These are phyloP conservation scores for Drosophila paracracens DNA, from an alignment of 2,888 invertebrate species.

Conservation along the genomic window DNA sequence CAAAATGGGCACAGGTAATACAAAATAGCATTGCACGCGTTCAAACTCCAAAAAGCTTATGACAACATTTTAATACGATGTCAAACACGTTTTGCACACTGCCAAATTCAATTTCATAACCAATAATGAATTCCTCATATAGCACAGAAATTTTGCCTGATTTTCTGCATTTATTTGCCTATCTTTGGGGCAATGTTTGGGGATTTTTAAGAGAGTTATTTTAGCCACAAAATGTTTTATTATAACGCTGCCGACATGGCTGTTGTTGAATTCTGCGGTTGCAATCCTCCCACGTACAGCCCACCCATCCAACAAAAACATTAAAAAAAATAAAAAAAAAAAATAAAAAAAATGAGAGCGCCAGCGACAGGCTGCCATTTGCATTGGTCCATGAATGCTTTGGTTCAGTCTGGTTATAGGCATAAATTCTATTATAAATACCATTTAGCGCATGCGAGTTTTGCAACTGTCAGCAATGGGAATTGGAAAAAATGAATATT, in stretches of 20 bases:
- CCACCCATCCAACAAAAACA: background rate
- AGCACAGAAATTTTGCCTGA: conserved; percentile 23
- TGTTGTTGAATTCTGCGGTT: conserved; percentile 70
- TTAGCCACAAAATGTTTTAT: conserved; percentile 74
- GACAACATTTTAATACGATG: conserved; percentile 77
- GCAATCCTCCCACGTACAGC: background rate
- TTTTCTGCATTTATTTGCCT: conserved; percentile 36
- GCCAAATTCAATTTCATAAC: conserved; percentile 64
- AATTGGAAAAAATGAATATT: conserved; percentile 62
- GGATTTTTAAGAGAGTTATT: conserved; percentile 16
- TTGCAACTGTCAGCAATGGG: conserved; percentile 76
- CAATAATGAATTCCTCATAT: conserved; percentile 58
- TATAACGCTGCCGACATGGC: conserved; percentile 56
- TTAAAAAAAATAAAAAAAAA: conserved; percentile 10
- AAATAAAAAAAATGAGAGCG: conserved; percentile 54
- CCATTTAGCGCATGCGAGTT: conserved; percentile 69
- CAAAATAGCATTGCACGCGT: background rate
- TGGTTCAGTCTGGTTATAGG: conserved; percentile 51
- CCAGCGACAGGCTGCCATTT: conserved; percentile 69
- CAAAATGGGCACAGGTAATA: conserved; percentile 14
- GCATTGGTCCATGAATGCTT: conserved; percentile 55
- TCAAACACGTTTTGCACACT: conserved; percentile 64
- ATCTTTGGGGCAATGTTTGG: conserved; percentile 34
- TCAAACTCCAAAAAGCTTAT: conserved; percentile 50
- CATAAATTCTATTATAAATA: conserved; percentile 79